Evolutionary conservation across 2,888 invertebrate genomes (phyloP).

Genomic region (Gibbula magus): DNA sequence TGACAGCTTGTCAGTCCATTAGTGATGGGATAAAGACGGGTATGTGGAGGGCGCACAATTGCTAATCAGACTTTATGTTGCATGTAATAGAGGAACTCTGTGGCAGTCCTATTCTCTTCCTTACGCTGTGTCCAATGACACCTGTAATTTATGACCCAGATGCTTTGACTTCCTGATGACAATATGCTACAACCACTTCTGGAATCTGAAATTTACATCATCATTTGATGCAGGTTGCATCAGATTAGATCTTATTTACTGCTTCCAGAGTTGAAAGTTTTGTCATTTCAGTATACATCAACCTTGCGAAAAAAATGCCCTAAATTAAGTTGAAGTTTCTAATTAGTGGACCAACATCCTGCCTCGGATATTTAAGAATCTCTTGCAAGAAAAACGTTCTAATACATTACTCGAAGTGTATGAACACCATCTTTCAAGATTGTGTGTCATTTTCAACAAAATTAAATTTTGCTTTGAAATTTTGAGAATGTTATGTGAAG

Average conservation of each 20-base stretch:
- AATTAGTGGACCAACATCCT: too few relatives aligned
- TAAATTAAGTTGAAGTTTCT: too few relatives aligned
- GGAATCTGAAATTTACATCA: neutral
- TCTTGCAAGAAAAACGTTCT: neutral
- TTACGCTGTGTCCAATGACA: neutral
- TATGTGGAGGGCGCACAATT: neutral
- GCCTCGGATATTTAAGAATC: too few relatives aligned
- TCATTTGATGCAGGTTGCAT: too few relatives aligned
- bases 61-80: slow-evolving; percentile 13
- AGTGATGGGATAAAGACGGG: slow-evolving; percentile 13
- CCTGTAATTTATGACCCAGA: slow-evolving; percentile 4
- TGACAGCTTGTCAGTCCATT: slow-evolving; percentile 2
- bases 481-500: neutral
- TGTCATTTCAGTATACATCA: too few relatives aligned
- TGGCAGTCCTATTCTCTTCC: neutral
- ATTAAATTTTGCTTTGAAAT: slow-evolving; percentile 15
- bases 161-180: neutral
- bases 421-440: slow-evolving; percentile 6
- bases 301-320: too few relatives aligned
- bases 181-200: neutral
- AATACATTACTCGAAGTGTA: neutral
- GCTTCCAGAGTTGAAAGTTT: too few relatives aligned
- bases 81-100: slow-evolving; percentile 3
- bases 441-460: slow-evolving; percentile 9
- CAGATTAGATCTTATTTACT: too few relatives aligned